Evolutionary conservation across 2,113 vertebrate species (phyloP), one percentile per base, ranked within the genome.

Genomic region (Melanerpes aurifrons): DNA sequence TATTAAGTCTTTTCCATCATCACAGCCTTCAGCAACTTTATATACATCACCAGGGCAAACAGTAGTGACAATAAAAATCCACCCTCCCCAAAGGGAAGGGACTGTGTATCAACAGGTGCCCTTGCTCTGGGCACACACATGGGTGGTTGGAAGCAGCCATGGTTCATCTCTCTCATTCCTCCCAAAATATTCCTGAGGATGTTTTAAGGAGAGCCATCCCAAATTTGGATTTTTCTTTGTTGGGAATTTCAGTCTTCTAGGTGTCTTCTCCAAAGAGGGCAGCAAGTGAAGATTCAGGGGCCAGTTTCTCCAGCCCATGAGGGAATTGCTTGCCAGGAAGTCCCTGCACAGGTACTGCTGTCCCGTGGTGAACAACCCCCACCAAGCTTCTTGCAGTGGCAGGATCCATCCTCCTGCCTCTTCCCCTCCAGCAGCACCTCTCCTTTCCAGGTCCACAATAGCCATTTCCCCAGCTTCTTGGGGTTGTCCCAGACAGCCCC

Each of bases 1-100:
- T 82, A 93, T 91, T 91, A 90, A 45, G 31, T 57, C 72, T 91
- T 91, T 82, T 83, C 43, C 62, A 75, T 93, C 58, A n/a, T 22
- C 67, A 31, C 69, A 91, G 64, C 56, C 37, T 91, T 87, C 79
- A 82, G 61, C 78, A 82, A 10, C 69, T 9, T 77, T 82, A 57
- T 22, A 37, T 57, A 73, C 54, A 64, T 82, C 64, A 62, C 22
- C 32, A 50, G 67, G 66, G 57, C 32, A 58, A 79, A 75, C 26
- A 50, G 21, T 12, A 63, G 15, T 76, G 75, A n/a, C 53, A 66
- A 14, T 35, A 67, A 79, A 95, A 93, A 37, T 29, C 53, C 72
- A 70, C 43, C 28, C 75, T 89, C 71, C 71, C 56, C 82, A 31
- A 69, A 74, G 72, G n/a, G n/a, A 89, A 73, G 71, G 26, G 25